Conservation (phyloP, 2,888 invertebrate genomes). For the Drosophila anomalata region DNA sequence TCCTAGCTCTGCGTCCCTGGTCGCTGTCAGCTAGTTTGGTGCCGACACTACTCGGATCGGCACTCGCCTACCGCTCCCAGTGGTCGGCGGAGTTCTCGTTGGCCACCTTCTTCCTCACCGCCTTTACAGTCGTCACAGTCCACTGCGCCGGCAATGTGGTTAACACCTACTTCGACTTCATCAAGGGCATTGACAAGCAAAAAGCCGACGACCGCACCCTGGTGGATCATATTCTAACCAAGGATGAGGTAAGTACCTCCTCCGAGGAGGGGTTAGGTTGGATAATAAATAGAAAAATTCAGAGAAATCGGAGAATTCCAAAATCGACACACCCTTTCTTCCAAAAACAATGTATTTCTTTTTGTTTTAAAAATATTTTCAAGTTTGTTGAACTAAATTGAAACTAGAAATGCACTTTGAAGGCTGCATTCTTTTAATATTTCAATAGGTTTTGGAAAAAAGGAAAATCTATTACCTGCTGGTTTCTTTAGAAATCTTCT, state of each 20-base stretch:
- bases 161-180: constrained; percentile 97
- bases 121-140: constrained; percentile 94
- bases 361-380: background rate
- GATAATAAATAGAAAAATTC: background rate
- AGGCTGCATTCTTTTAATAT: background rate
- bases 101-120: constrained; percentile 91
- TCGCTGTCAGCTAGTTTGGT: constrained; percentile 95
- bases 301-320: background rate
- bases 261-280: background rate
- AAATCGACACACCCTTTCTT: background rate
- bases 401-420: background rate
- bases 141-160: constrained; percentile 98
- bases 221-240: constrained; percentile 95
- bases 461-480: background rate
- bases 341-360: background rate
- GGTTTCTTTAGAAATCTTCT: background rate
- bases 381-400: background rate
- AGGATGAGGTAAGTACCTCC: constrained; percentile 86
- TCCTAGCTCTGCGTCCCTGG: constrained; percentile 96
- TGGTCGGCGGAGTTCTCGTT: constrained; percentile 91
- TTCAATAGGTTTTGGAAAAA: background rate
- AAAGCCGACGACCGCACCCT: constrained; percentile 97
- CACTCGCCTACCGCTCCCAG: constrained; percentile 92
- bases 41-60: constrained; percentile 95
- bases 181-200: constrained; percentile 95